phyloP scores from a whole-genome alignment of 2,113 vertebrate species.

The Phalacrocorax carbo region DNA sequence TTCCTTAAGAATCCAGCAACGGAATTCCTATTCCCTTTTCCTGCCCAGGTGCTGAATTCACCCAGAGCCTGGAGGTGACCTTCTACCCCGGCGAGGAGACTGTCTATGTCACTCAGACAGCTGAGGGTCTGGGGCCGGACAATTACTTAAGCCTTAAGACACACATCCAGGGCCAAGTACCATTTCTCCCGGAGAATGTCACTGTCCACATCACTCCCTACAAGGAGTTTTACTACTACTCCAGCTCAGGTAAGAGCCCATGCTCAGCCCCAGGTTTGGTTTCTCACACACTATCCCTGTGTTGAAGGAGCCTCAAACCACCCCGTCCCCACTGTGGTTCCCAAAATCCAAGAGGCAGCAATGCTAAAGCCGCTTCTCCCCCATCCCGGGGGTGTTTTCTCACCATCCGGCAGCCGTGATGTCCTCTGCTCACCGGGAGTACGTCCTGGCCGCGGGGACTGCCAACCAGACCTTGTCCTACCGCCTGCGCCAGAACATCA shows the following conservation, averaged over 20 bases:
- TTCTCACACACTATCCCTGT: accelerated
- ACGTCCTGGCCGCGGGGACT: conserved; percentile 68
- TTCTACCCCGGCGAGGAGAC: conserved; percentile 88
- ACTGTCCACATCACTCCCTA: conserved; percentile 83
- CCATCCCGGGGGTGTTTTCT: neutral
- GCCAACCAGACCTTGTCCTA: conserved; percentile 81
- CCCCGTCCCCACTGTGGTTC: accelerated
- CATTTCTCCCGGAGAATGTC: conserved; percentile 77
- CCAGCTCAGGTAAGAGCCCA: conserved; percentile 79
- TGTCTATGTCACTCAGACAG: conserved; percentile 82
- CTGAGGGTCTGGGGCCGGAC: conserved; percentile 83
- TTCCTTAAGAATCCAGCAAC: neutral
- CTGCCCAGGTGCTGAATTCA: conserved; percentile 86
- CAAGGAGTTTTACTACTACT: conserved; percentile 87
- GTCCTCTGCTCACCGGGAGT: conserved; percentile 81
- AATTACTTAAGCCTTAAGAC: conserved; percentile 87
- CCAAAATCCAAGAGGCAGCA: accelerated
- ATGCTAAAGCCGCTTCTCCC: accelerated
- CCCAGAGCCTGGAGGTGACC: conserved; percentile 80
- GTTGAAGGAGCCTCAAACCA: accelerated
- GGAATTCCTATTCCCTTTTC: neutral
- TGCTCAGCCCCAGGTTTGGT: accelerated
- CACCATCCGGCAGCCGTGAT: conserved; percentile 45
- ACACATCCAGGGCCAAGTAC: conserved; percentile 82
- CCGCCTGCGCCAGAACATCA: conserved; percentile 87